Base-by-base conservation (phyloP, 2,797 vertebrate species). In the Helicolenus hilgendorfi region DNA sequence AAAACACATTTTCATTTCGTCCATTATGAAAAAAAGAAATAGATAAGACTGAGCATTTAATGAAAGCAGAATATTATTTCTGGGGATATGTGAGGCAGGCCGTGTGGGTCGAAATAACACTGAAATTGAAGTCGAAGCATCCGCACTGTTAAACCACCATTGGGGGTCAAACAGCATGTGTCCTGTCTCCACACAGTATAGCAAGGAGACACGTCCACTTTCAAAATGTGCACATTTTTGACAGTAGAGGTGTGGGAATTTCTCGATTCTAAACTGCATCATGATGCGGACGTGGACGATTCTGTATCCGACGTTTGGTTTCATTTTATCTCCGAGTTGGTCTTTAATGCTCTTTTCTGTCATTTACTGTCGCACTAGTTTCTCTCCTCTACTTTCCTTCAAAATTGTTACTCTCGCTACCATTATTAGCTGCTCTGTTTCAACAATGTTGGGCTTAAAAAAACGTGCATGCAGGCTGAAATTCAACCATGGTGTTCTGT, bases 1-100 rank as follows among this genome's bases (percentile, higher is more conserved):
- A 82, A 81, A 89, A 89, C 84, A 83, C 38, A 79, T 94, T 94
- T 89, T 88, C 45, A 79, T 94, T 94, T 89, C 87, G 49, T 56
- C 31, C 22, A 38, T 58, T 65, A 74, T 70, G 82, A 85, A 84
- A 84, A 87, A 73, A 91, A 86, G 18, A 91, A 86, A 81, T 72
- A 64, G 62, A 88, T 82, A 72, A 80, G 45, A 79, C 65, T 24
- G 56, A n/a, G 67, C 13, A 7, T 81, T 84, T 73, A 86, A 90
- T 91, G 85, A 93, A 89, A 93, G 77, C 73, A 45, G 83, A 65
- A 27, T 87, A 84, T 91, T 93, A 84, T 87, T 83, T 72, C 41
- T 87, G 64, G 74, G 87, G 87, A 86, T 74, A 74, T 33, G 65
- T 64, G 83, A 84, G 77, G 83, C 75, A 75, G 71, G 29, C 49